A percentile compares a stretch with the other conserved stretches of the same genome.
Conservation (phyloP, 2,797 vertebrate species). For the Australoheros facetus region DNA sequence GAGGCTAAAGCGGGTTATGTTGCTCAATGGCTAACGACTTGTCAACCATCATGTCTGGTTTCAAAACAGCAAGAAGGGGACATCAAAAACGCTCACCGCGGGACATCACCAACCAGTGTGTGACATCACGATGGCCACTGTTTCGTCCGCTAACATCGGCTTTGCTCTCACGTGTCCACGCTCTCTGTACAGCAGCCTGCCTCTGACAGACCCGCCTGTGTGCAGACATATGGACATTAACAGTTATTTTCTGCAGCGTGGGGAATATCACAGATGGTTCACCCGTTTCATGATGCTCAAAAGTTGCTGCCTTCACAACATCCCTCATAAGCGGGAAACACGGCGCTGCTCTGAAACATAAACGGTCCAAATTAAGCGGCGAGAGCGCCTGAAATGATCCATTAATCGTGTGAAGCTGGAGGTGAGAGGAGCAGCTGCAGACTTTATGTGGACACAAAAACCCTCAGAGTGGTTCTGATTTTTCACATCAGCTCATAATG, state of each 20-base stretch:
- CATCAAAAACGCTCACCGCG: background rate
- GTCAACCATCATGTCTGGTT: background rate
- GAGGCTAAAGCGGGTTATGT: background rate
- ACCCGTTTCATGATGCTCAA: constrained; percentile 40
- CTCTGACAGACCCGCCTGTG: constrained; percentile 10
- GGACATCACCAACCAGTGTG: background rate
- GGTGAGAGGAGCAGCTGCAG: constrained; percentile 69
- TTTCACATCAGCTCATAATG: constrained; percentile 3
- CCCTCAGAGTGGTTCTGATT: constrained; percentile 8
- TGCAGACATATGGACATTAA: constrained; percentile 77
- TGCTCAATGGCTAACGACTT: background rate
- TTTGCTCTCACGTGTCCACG: background rate
- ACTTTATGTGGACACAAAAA: constrained; percentile 47
- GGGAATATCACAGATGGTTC: constrained; percentile 72
- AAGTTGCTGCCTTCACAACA: constrained; percentile 59
- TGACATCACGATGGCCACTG: background rate
- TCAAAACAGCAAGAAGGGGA: background rate
- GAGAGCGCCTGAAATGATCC: constrained; percentile 49
- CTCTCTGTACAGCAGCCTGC: background rate
- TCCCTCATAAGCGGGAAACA: constrained; percentile 61
- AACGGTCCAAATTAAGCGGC: constrained; percentile 63
- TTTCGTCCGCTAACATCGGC: background rate
- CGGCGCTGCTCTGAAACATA: constrained; percentile 63
- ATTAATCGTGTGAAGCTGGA: constrained; percentile 24
- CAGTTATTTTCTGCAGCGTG: constrained; percentile 63